Evolutionary conservation across 2,888 invertebrate species (phyloP), one percentile per base, ranked within the genome.

Genomic region (Acleris cristana): DNA sequence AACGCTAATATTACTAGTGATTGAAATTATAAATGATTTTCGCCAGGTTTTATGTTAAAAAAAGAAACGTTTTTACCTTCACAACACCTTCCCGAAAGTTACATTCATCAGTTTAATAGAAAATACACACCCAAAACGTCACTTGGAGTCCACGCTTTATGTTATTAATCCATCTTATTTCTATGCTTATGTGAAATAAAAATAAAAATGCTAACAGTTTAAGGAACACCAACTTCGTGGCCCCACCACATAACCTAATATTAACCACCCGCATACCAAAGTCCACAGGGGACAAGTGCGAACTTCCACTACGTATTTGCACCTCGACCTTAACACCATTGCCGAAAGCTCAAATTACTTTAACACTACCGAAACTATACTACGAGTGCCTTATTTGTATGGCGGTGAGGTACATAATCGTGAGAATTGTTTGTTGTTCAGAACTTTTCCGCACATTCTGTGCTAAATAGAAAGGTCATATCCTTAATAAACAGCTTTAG

Each of bases 251-350:
- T 62, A 66, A 62, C 66, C 66, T 53, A 66, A 66, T 66, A 66
- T 66, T 66, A 66, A 62, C 62, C 65, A 48, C 66, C 66, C 66
- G 66, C 66, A 66, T 66, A 40, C 65, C 65, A 49, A 56, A 55
- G 54, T 55, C 40, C 61, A 56, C 61, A 52, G 62, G 66, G 57
- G 62, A 53, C 66, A 52, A 57, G 45, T 51, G 40, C 44, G 21
- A 26, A 18, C 51, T 30, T 30, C n/a, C 56, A 52, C 4, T 18
- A 40, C 54, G 30, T 30, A 23, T 48, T 23, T 6, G 6, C 21
- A 7, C 12, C 4, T 23, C 21, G 1, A 48, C 66, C 34, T 45
- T 66, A 62, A 23, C 62, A 18, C 66, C 16, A 40, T 5, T 0
- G 1, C 3, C 2, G 1, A 60, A 23, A 48, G 54, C 3, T 48